Evolutionary conservation across 2,113 vertebrate genomes (phyloP).

Genomic region (Apteryx owenii): DNA sequence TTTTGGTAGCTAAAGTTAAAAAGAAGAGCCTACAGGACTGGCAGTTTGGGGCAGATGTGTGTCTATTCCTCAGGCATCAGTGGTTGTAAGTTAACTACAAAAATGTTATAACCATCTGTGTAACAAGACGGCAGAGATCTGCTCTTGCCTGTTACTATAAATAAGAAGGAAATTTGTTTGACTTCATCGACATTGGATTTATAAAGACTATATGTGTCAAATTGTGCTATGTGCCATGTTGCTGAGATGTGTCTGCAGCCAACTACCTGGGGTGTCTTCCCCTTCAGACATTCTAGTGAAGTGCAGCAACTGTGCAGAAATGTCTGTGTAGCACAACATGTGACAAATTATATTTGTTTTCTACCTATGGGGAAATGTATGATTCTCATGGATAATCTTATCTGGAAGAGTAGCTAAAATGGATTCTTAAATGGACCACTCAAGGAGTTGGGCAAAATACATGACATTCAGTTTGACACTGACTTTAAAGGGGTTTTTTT

Average conservation of each 20-base stretch:
- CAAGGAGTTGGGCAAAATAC: not conserved
- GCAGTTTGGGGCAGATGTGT: slow-evolving; percentile 77
- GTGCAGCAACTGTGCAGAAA: slow-evolving; percentile 30
- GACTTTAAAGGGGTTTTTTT: not conserved
- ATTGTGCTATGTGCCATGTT: slow-evolving; percentile 32
- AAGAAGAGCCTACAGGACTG: slow-evolving; percentile 71
- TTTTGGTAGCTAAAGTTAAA: slow-evolving; percentile 66
- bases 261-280: slow-evolving; percentile 61
- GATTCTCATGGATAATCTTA: slow-evolving; percentile 20
- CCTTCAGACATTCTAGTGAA: slow-evolving; percentile 42
- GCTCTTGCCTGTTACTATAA: slow-evolving; percentile 67
- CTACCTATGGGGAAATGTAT: slow-evolving; percentile 20
- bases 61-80: slow-evolving; percentile 72
- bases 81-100: slow-evolving; percentile 78
- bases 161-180: slow-evolving; percentile 68
- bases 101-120: slow-evolving; percentile 78
- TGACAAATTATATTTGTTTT: slow-evolving; percentile 9
- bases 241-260: slow-evolving; percentile 52
- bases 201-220: slow-evolving; percentile 63
- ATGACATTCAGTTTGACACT: not conserved
- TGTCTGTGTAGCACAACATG: slow-evolving; percentile 16
- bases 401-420: slow-evolving; percentile 22
- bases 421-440: slow-evolving; percentile 9
- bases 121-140: slow-evolving; percentile 72
- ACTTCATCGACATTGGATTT: slow-evolving; percentile 67